A percentile compares a stretch with the other conserved stretches of the same genome.
Evolutionary conservation across 2,113 vertebrate genomes (phyloP).

Genomic region (Anseranas semipalmata): DNA sequence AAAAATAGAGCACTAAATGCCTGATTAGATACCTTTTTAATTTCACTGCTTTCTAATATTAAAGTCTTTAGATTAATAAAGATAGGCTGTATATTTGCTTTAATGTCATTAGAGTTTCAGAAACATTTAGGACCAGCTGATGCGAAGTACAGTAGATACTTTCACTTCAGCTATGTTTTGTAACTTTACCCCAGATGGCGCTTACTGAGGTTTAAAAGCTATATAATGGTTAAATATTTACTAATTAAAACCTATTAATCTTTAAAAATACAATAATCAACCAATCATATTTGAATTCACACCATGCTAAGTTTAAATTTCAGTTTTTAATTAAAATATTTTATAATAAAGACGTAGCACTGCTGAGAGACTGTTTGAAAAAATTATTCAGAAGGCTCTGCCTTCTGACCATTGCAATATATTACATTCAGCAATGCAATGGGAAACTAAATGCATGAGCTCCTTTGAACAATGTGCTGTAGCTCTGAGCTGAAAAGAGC

Average conservation of each 20-base stretch:
- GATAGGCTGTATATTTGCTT: not conserved
- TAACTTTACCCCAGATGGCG: not conserved
- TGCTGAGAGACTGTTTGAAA: not conserved
- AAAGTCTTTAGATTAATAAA: not conserved
- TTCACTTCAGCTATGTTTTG: not conserved
- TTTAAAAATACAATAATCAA: not conserved
- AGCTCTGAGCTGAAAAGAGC: not conserved
- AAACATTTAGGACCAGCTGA: not conserved
- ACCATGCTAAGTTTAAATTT: not conserved
- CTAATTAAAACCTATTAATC: not conserved
- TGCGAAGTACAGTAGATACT: not conserved
- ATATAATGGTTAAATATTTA: not conserved
- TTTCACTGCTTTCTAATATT: not conserved
- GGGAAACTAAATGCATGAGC: rapidly evolving
- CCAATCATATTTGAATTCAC: not conserved
- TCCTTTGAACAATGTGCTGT: not conserved
- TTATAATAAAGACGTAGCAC: not conserved
- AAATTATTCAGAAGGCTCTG: not conserved
- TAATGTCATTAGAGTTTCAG: not conserved
- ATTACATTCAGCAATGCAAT: not conserved
- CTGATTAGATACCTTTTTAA: not conserved
- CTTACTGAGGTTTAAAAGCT: not conserved
- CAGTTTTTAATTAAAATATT: not conserved
- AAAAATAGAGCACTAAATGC: not conserved
- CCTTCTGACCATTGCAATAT: not conserved